Base-by-base conservation (phyloP, 2,113 vertebrate species). In the Oncorhynchus gorbuscha region DNA sequence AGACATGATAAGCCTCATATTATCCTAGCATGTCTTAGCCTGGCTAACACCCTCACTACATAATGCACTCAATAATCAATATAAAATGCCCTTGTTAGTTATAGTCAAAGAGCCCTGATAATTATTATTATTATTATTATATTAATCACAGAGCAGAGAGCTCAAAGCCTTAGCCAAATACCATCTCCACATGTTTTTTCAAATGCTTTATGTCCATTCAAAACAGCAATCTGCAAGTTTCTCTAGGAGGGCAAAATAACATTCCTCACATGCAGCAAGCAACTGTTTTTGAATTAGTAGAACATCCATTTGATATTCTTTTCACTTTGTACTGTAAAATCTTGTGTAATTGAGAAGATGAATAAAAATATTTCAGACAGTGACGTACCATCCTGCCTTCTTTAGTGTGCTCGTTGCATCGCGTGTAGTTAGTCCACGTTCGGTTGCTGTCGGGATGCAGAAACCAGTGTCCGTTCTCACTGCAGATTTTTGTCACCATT, bases 371-470 rank as follows among this genome's bases (percentile, higher is more conserved):
- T 24, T 62, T 62, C 20, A 24, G n/a, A n/a, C 9, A 3, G 9
- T 45, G 39, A 80, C 87, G 5, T 90, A 99, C 98, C 94, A 97
- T 92, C 84, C 95, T 89, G 89, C 94, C 95, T 83, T 96, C 94
- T 0, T 80, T 92, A 0, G 95, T 96, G 82, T 93, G 93, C 72
- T 91, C 79, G 7, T 93, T 98, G 84, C 98, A 99, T 76, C 88
- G 93, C 2, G 97, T 99, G 81, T 95, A 99, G 87, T 99, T 98
- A 61, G 96, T 97, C 98, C 98, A 99, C 0, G 95, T 98, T 71
- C 96, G 91, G 88, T 99, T 99, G 90, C 97, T 99, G 62, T 91
- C 91, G 2, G 97, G 98, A 77, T 99, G 98, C 61, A 91, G 89
- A 82, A 98, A 99, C 98, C 98, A 99, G 14, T 95, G 88, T 16